Evolutionary conservation across 2,113 vertebrate species (phyloP), one percentile per base, ranked within the genome.

Genomic region (Archocentrus centrarchus): DNA sequence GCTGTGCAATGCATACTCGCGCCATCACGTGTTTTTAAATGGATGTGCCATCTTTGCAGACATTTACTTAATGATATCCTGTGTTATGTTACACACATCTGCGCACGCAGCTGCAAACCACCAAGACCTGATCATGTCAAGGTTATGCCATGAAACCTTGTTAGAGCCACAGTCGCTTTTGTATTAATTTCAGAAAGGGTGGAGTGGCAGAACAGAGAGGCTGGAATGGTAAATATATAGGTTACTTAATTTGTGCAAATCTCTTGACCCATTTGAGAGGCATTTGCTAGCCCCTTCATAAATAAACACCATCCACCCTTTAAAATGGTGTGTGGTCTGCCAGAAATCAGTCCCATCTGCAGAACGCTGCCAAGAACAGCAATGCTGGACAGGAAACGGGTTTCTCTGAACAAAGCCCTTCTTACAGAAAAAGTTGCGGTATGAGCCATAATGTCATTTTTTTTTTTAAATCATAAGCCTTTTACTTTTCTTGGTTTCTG

Each of bases 261-360:
- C 90, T 90, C 90, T 91, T 77, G 82, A 93, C 66, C 91, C 85
- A 91, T 93, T 93, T 91, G 80, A 90, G 64, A 91, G 90, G 91
- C 89, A 94, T 93, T 88, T 86, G 47, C 82, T 59, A 82, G 88
- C 86, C 80, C 80, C 85, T 85, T 93, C 64, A 85, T 85, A 87
- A 93, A 95, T 90, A 95, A 96, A 96, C 90, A 76, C 64, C 84
- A 11, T 90, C 89, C 89, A 82, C 78, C 86, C 87, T 92, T 92
- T 88, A 92, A 89, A 93, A 92, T 92, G 91, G 93, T 95, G 95
- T 96, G 96, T 96, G 95, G 95, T 96, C 95, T 91, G 89, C 77
- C 87, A 89, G 91, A 94, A 95, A 95, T 92, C 93, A 93, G 88
- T 94, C 90, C 93, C 95, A 95, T 95, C 92, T 94, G 93, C 81